These are phyloP conservation scores for Dimorphilus gyrociliatus DNA, from an alignment of 2,888 invertebrate species.

Conservation along the genomic window DNA sequence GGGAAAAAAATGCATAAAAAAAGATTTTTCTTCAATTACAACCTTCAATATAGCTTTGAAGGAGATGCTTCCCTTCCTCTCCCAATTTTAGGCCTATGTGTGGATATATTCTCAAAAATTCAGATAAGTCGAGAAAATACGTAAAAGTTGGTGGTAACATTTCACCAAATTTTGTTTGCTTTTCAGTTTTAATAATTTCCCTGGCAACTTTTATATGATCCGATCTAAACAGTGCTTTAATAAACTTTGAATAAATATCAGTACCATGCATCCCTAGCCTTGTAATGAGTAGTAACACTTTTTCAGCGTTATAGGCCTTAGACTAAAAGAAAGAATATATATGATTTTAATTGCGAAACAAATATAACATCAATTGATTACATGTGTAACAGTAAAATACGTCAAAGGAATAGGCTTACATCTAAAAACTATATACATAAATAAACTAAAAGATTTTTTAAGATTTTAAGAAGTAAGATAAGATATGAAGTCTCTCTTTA, in stretches of 20 bases:
- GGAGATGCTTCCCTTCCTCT: slow-evolving; percentile 10
- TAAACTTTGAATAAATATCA: slow-evolving; percentile 8
- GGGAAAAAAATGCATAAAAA: too few species aligned
- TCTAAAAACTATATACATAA: too few species aligned
- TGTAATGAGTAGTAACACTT: slow-evolving; percentile 7
- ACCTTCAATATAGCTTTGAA: slow-evolving; percentile 11
- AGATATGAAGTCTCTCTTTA: too few species aligned
- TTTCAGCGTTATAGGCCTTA: slow-evolving; percentile 5
- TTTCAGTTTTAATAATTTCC: slow-evolving; percentile 7
- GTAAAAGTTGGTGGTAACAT: slow-evolving; percentile 10
- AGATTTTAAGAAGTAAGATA: too few species aligned
- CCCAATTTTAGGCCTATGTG: slow-evolving; percentile 11
- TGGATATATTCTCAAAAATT: slow-evolving; percentile 8
- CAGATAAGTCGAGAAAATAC: slow-evolving; percentile 10
- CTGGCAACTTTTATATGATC: slow-evolving; percentile 5
- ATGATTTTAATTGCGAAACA: not conserved
- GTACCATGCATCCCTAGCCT: slow-evolving; percentile 7
- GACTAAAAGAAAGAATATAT: slow-evolving; percentile 2
- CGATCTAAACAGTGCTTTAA: slow-evolving; percentile 4
- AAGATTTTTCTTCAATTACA: too few species aligned
- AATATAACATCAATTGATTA: not conserved
- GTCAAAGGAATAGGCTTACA: too few species aligned
- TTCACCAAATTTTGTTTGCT: slow-evolving; percentile 10
- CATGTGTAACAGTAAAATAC: too few species aligned
- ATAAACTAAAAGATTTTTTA: too few species aligned